Percentiles rank a stretch among this genome's conserved stretches.
Evolutionary conservation across 2,113 vertebrate genomes (phyloP).

Genomic region (Scartelaos histophorus): DNA sequence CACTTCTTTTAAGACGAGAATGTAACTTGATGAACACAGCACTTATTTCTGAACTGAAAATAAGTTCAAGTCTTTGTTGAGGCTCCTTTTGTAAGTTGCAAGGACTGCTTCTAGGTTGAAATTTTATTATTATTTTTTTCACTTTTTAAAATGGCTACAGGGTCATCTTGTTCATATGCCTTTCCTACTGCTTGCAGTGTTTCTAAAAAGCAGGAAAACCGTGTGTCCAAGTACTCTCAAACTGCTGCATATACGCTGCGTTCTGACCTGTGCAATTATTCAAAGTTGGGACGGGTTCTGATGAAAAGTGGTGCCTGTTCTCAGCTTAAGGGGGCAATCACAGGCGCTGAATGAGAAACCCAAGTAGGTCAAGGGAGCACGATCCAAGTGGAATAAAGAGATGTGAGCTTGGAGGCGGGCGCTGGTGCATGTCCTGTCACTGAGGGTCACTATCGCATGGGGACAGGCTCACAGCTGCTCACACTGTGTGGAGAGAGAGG

Average conservation of each 20-base stretch:
- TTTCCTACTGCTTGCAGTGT: too few species aligned
- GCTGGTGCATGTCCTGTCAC: constrained; percentile 34
- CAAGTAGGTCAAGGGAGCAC: constrained; percentile 54
- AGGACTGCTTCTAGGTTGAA: too few species aligned
- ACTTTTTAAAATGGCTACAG: too few species aligned
- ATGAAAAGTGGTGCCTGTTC: constrained; percentile 51
- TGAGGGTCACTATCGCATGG: constrained; percentile 24
- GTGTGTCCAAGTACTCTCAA: constrained; percentile 42
- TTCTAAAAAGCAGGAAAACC: constrained; percentile 1
- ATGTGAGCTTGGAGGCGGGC: constrained; percentile 31
- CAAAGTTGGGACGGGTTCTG: constrained; percentile 56
- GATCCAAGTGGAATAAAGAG: constrained; percentile 60
- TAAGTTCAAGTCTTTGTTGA: too few species aligned
- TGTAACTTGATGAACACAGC: too few species aligned
- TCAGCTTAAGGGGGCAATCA: constrained; percentile 42
- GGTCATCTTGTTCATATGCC: too few species aligned
- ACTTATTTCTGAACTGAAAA: too few species aligned
- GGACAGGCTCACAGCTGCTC: constrained; percentile 30
- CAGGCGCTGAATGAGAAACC: constrained; percentile 41
- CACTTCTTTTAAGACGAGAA: too few species aligned
- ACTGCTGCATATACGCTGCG: constrained; percentile 29
- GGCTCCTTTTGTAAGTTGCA: too few species aligned
- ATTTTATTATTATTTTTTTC: too few species aligned
- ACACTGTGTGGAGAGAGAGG: constrained; percentile 22
- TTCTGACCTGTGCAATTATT: constrained; percentile 60